These are phyloP conservation scores for Drosophila bocqueti DNA, from an alignment of 1,140 invertebrate genomes.

Conservation along the genomic window DNA sequence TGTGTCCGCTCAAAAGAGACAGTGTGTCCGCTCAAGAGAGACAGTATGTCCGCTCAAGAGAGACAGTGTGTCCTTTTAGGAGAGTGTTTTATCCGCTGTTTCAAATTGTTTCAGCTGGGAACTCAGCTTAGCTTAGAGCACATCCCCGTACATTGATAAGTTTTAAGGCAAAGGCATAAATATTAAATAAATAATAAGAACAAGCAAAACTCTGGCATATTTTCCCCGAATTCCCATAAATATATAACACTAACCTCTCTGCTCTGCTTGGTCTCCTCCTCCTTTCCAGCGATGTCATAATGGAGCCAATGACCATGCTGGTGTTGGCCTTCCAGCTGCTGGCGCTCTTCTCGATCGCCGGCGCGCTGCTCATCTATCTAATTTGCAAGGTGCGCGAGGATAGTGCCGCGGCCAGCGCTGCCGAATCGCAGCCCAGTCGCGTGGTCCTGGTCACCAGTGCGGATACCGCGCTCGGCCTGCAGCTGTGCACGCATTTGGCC, in stretches of 20 bases:
- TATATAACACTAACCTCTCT: not conserved
- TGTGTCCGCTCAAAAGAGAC: not conserved
- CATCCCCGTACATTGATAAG: not conserved
- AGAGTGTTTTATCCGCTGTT: not conserved
- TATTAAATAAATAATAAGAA: not conserved
- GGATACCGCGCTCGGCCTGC: conserved; percentile 90
- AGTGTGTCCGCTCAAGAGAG: too few species aligned
- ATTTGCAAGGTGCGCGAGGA: conserved; percentile 89
- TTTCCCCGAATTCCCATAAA: not conserved
- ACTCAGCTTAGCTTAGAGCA: not conserved
- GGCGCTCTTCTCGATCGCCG: conserved; percentile 91
- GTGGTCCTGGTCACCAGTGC: conserved; percentile 91
- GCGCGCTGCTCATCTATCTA: conserved; percentile 90
- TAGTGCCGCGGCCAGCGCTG: conserved; percentile 70
- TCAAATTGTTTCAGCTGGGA: too few species aligned
- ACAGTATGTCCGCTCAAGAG: too few species aligned
- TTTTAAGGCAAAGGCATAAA: not conserved
- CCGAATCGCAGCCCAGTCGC: conserved; percentile 84
- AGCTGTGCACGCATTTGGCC: conserved; percentile 87
- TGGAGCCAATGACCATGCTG: conserved; percentile 92
- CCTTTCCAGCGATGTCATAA: conserved; percentile 84
- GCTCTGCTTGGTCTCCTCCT: not conserved
- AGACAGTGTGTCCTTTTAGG: not conserved
- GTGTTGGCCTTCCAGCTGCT: conserved; percentile 91
- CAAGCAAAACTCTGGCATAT: not conserved